These are phyloP conservation scores for Hexactinellida sp. DNA, from an alignment of 37 sponge, comb jelly and placozoan genomes.

Conservation along the genomic window DNA sequence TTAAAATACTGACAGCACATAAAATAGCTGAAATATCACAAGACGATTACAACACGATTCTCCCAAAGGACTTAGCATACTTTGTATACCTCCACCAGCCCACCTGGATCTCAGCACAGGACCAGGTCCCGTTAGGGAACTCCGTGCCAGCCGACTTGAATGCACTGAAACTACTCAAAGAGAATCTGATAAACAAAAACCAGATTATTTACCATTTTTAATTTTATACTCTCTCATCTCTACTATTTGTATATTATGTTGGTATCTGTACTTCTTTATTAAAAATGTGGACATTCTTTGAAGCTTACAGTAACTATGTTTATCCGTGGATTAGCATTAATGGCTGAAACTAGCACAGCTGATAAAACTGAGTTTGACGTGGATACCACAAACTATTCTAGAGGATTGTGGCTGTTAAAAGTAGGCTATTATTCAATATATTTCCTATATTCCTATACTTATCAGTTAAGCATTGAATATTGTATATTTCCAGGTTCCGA, in stretches of 20 bases:
- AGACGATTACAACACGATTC: background rate
- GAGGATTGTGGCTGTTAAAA: background rate
- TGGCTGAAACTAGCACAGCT: background rate
- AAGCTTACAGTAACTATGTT: background rate
- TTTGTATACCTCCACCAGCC: background rate
- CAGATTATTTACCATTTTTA: conserved; percentile 11
- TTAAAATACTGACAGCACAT: background rate
- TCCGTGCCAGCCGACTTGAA: background rate
- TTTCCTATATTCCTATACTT: background rate
- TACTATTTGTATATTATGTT: too few relatives aligned
- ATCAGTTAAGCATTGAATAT: too few relatives aligned
- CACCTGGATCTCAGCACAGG: background rate
- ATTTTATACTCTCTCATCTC: background rate
- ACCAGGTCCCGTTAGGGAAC: background rate
- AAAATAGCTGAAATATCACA: background rate
- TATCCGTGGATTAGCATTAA: too few relatives aligned
- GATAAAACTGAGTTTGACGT: background rate
- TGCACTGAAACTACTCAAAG: background rate
- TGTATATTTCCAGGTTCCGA: background rate
- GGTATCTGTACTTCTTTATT: too few relatives aligned
- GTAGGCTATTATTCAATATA: background rate
- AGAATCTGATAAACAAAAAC: background rate
- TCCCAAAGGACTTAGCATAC: conserved; percentile 8
- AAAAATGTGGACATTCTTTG: too few relatives aligned
- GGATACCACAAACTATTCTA: background rate